Evolutionary conservation across 2,888 invertebrate genomes (phyloP).

Genomic region (Biston betularia): DNA sequence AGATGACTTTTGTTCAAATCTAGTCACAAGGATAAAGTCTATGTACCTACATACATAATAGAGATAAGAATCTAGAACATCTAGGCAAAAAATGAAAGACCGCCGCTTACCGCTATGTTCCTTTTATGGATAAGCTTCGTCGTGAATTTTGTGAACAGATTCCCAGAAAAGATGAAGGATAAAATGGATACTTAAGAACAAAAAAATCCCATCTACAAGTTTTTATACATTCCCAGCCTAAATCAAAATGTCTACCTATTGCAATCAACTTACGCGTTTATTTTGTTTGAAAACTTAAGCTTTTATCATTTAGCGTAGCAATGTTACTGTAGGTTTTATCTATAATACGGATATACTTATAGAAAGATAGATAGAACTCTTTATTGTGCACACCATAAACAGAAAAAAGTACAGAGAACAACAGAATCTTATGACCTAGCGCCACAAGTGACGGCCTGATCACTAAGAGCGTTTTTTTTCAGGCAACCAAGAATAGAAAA

Average conservation of each 20-base stretch:
- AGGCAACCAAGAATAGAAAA: no score
- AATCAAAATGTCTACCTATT: neutral
- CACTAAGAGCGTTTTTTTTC: no score
- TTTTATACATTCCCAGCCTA: neutral
- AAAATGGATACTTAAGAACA: neutral
- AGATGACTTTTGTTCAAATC: neutral
- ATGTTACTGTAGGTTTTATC: no score
- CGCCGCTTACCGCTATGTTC: slow-evolving; percentile 29
- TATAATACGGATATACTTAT: no score
- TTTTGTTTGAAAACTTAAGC: no score
- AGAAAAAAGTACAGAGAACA: no score
- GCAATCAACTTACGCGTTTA: no score
- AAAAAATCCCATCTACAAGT: neutral
- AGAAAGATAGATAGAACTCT: no score
- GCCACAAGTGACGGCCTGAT: no score
- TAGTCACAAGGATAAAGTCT: neutral
- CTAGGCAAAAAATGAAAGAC: slow-evolving; percentile 43
- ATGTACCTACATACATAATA: neutral
- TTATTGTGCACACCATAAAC: no score
- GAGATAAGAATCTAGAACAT: slow-evolving; percentile 55
- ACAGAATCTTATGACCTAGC: no score
- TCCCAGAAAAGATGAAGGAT: neutral
- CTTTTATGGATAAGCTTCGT: slow-evolving; percentile 5
- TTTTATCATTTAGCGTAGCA: no score
- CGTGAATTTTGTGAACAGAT: neutral